A percentile compares a stretch with the other conserved stretches of the same genome.
Conservation (phyloP, 30 jellyfish, hydroid and myxozoan species). For the Aurelia aurita region DNA sequence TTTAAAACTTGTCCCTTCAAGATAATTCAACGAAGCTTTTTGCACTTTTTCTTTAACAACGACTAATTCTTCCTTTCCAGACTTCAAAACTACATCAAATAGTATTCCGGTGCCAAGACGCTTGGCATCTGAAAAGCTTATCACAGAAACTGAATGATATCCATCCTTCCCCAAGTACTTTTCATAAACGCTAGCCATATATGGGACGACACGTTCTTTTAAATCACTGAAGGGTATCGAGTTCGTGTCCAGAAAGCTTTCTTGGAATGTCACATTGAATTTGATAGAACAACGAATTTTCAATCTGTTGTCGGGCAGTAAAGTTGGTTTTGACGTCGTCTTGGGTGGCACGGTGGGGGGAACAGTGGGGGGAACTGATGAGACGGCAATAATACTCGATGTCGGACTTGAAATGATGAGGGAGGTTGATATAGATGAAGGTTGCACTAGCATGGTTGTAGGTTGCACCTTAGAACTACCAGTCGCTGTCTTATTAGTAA, state of each 20-base stretch:
- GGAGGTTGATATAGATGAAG: too few relatives aligned
- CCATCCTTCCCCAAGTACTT: neutral
- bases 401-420: too few relatives aligned
- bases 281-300: conserved; percentile 25
- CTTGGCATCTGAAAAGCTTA: conserved; percentile 15
- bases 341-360: neutral
- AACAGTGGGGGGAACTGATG: too few relatives aligned
- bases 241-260: neutral
- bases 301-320: conserved; percentile 33
- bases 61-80: neutral
- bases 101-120: conserved; percentile 35
- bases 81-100: neutral
- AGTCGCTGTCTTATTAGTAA: too few relatives aligned
- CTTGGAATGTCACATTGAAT: conserved; percentile 34
- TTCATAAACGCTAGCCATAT: conserved; percentile 41
- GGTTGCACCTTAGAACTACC: too few relatives aligned
- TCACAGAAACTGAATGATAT: conserved; percentile 13
- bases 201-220: conserved; percentile 28
- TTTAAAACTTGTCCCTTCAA: conserved; percentile 42
- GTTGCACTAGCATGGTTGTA: too few relatives aligned
- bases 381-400: too few relatives aligned
- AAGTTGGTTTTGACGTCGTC: conserved; percentile 25
- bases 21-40: conserved; percentile 2
- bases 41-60: neutral
- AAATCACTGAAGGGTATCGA: conserved; percentile 6